phyloP scores from a whole-genome alignment of 2,113 vertebrate species.

The Ctenomys sociabilis region DNA sequence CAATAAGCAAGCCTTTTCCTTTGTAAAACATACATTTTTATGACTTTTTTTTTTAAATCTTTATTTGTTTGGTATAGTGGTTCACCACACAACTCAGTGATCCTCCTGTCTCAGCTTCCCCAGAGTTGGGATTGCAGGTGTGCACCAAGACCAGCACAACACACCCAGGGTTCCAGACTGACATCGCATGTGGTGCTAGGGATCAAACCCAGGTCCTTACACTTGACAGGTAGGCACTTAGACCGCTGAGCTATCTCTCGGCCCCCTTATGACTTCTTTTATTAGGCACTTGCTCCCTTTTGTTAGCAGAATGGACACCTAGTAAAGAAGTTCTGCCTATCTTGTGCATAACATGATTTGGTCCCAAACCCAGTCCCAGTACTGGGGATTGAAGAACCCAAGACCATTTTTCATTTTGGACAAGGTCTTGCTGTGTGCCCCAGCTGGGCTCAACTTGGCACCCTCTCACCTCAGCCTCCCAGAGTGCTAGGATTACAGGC shows the following conservation, averaged over 20 bases:
- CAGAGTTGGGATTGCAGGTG: too few relatives aligned
- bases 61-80: too few relatives aligned
- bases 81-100: too few relatives aligned
- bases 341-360: not conserved
- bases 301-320: not conserved
- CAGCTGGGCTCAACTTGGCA: not conserved
- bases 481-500: not conserved
- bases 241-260: too few relatives aligned
- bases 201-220: too few relatives aligned
- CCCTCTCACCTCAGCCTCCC: not conserved
- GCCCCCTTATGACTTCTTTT: not conserved
- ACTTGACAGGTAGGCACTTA: too few relatives aligned
- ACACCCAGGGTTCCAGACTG: too few relatives aligned
- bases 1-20: not conserved
- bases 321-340: not conserved
- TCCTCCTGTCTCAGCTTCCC: too few relatives aligned
- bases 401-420: not conserved
- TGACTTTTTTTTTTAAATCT: not conserved
- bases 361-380: not conserved
- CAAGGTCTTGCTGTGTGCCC: not conserved
- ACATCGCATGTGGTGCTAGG: too few relatives aligned
- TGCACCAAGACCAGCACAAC: too few relatives aligned
- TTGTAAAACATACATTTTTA: not conserved
- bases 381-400: not conserved
- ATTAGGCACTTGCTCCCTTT: not conserved